These are phyloP conservation scores for Ctenomys sociabilis DNA, from an alignment of 2,113 vertebrate species.

Conservation along the genomic window DNA sequence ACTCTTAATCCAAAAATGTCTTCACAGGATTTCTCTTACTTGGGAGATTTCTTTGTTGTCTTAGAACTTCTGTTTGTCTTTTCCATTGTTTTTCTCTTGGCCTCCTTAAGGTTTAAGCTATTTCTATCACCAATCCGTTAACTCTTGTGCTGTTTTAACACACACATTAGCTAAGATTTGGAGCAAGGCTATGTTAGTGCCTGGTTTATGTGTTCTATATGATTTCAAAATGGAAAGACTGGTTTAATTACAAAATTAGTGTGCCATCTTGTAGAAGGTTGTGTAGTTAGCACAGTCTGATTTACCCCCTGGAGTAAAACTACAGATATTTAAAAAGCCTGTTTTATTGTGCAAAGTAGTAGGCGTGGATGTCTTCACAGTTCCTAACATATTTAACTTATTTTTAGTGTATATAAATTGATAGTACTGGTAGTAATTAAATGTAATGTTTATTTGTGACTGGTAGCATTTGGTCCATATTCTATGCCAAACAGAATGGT, in stretches of 20 bases:
- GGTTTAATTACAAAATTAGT: conserved; percentile 61
- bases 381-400: neutral
- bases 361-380: neutral
- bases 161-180: conserved; percentile 3
- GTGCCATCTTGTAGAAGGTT: conserved; percentile 78
- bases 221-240: conserved; percentile 38
- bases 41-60: conserved; percentile 18
- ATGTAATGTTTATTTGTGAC: neutral
- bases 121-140: neutral
- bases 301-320: neutral
- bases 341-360: conserved; percentile 30
- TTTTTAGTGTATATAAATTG: neutral
- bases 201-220: neutral
- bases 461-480: neutral
- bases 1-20: neutral
- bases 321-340: neutral
- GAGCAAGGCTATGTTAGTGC: neutral
- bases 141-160: neutral
- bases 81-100: neutral
- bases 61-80: conserved; percentile 4
- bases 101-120: conserved; percentile 43
- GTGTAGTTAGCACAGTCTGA: conserved; percentile 8
- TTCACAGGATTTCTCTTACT: conserved; percentile 26
- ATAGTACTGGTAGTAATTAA: neutral
- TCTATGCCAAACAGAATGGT: neutral